Percentiles rank a stretch among this genome's conserved stretches.
Evolutionary conservation across 2,888 invertebrate genomes (phyloP).

Genomic region (Geophilus truncorum): DNA sequence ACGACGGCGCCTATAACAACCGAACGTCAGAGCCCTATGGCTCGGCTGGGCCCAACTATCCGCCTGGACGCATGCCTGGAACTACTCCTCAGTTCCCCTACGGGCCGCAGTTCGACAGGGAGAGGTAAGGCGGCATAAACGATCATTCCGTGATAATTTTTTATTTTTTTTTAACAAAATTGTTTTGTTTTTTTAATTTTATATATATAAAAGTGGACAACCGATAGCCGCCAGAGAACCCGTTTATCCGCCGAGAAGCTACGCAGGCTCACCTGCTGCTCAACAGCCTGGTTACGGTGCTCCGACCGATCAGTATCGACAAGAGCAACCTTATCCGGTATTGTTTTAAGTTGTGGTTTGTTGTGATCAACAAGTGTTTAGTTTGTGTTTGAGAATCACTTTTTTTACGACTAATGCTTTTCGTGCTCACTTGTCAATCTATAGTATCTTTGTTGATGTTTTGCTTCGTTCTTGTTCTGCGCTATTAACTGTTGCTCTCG

Average conservation of each 20-base stretch:
- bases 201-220: too few relatives aligned
- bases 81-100: constrained; percentile 36
- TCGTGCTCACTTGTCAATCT: neutral
- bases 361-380: neutral
- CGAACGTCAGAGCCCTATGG: constrained; percentile 35
- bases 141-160: too few relatives aligned
- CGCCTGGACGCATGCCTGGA: constrained; percentile 29
- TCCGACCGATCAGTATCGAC: constrained; percentile 8
- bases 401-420: neutral
- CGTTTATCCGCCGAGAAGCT: neutral
- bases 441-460: neutral
- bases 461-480: neutral
- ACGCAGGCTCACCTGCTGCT: neutral
- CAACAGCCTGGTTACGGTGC: constrained; percentile 18
- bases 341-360: neutral
- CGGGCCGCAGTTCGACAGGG: constrained; percentile 36
- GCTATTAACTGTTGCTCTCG: neutral
- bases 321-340: constrained; percentile 25
- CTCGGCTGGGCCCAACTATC: constrained; percentile 27
- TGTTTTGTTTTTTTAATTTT: neutral
- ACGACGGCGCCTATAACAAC: constrained; percentile 33
- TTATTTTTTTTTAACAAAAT: too few relatives aligned
- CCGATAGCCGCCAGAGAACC: neutral
- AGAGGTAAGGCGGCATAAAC: constrained; percentile 32
- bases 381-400: neutral